Base-by-base conservation (phyloP, 2,113 vertebrate genomes). In the Athene cunicularia region DNA sequence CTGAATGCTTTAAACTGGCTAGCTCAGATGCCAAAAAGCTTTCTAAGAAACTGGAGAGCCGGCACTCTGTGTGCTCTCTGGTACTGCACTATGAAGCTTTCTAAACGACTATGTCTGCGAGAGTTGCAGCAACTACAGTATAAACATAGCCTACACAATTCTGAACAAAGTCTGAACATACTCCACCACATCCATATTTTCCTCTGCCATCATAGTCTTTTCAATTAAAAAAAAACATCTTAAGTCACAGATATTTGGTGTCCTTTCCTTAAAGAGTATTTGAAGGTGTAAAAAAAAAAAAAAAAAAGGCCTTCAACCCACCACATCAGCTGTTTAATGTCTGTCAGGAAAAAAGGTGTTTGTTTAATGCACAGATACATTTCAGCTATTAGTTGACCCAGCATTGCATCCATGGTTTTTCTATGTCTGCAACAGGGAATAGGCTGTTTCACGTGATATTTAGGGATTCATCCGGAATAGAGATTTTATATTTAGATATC, bases 21-120 rank as follows among this genome's bases (percentile, higher is more conserved):
- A 56, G 71, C 30, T 80, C 24, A 14, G 72, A 77, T 84, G 73
- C 83, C 94, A 84, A 4, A 77, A 95, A 80, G 52, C 89, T 87
- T 93, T 91, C 91, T 91, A 87, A 86, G 91, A 93, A 93, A 74
- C 47, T 32, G 60, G 43, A 89, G 47, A 88, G 66, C 74, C 4
- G 1, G 71, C 26, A 20, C 32, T 55, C 32, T 19, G 6, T 33
- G 24, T 45, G 39, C 81, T 55, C 33, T 39, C 12, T 6, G 24
- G 35, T 62, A 45, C 88, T 55, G 68, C 55, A 27, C 32, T 28
- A 55, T 21, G 45, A 87, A 41, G 37, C 50, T 64, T 77, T 74
- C 71, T 41, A 59, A 74, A 84, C 30, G 30, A 58, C 66, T 37
- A 0, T 0, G 1, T 32, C 72, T 86, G 59, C 56, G 71, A 63